Evolutionary conservation across 2,888 invertebrate genomes (phyloP).

Genomic region (Notocelia uddmanniana): DNA sequence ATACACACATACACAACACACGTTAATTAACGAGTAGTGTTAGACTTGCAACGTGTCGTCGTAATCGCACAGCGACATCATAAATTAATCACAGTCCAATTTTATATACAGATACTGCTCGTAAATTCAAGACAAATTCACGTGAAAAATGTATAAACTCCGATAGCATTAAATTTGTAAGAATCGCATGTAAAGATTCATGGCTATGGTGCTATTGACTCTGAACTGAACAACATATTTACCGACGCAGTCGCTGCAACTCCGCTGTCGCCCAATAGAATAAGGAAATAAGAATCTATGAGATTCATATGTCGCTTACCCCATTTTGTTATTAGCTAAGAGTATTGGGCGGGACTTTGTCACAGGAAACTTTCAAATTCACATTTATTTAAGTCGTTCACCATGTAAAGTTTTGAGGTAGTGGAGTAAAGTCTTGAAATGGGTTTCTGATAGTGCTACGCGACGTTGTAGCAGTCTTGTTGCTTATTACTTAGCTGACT

Average conservation of each 20-base stretch:
- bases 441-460: conserved; percentile 25
- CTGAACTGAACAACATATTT: conserved; percentile 66
- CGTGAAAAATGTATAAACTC: conserved; percentile 52
- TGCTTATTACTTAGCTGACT: neutral
- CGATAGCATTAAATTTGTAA: conserved; percentile 46
- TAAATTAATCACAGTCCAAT: conserved; percentile 6
- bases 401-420: conserved; percentile 16
- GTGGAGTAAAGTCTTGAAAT: conserved; percentile 28
- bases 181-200: conserved; percentile 65
- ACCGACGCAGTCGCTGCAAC: conserved; percentile 54
- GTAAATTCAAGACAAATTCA: conserved; percentile 26
- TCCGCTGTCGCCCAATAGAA: neutral
- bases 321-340: neutral
- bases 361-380: conserved; percentile 17
- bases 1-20: too few species aligned
- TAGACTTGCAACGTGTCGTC: neutral
- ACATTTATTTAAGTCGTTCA: conserved; percentile 10
- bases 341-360: neutral
- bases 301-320: neutral
- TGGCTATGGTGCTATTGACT: conserved; percentile 81
- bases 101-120: neutral
- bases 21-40: neutral
- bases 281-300: neutral
- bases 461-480: neutral
- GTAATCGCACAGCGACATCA: neutral